phyloP scores from a whole-genome alignment of 2,797 vertebrate genomes.

The Gorsachius magnificus region DNA sequence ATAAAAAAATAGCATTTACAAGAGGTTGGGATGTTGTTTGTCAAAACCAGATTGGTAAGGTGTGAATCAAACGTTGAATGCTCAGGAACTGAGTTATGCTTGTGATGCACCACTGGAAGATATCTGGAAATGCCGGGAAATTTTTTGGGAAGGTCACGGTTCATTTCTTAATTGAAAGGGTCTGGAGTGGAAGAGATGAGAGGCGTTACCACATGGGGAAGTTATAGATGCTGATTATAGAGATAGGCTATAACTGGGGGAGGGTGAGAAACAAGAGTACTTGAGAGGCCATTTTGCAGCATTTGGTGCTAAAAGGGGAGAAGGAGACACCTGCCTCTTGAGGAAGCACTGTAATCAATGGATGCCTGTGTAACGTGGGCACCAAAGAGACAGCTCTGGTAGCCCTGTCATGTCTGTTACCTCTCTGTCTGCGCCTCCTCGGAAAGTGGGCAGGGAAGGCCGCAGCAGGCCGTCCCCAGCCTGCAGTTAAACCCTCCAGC shows the following conservation, averaged over 20 bases:
- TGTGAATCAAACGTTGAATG: not conserved
- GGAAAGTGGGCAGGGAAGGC: not conserved
- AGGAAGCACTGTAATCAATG: not conserved
- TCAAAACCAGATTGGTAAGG: not conserved
- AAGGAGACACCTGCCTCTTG: not conserved
- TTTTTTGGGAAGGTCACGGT: too few species aligned
- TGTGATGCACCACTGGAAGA: not conserved
- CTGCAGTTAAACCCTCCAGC: not conserved
- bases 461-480: not conserved
- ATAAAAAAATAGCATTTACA: not conserved
- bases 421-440: not conserved
- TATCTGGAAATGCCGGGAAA: too few species aligned
- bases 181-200: not conserved
- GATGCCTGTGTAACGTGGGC: accelerated
- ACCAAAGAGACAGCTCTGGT: not conserved
- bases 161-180: not conserved
- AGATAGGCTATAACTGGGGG: not conserved
- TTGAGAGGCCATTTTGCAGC: not conserved
- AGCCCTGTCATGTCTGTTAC: not conserved
- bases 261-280: not conserved
- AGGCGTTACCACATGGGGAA: not conserved
- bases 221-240: not conserved
- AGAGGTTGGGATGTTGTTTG: not conserved
- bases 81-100: not conserved
- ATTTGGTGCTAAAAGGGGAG: not conserved